Evolutionary conservation across 23 tunicate species (phyloP).

Genomic region (Oikopleura dioica): DNA sequence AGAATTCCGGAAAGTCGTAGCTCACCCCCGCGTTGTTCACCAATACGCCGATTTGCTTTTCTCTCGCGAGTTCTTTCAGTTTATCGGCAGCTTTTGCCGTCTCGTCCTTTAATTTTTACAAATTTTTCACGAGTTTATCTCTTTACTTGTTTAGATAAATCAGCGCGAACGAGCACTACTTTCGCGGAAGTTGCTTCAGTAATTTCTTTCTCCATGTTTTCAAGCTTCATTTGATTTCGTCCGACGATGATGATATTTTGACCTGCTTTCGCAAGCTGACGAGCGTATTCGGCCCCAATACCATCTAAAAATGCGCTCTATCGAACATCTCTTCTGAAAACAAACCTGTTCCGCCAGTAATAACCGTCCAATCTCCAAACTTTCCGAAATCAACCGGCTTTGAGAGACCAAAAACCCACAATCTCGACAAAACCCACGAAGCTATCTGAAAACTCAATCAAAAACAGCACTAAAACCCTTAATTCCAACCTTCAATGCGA

Average conservation of each 20-base stretch:
- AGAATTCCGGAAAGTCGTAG: background rate
- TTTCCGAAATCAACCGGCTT: background rate
- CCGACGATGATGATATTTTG: conserved; percentile 10
- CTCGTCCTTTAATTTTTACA: background rate
- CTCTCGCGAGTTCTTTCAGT: background rate
- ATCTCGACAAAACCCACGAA: no score
- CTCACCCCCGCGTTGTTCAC: background rate
- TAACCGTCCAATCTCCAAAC: background rate
- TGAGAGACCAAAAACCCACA: no score
- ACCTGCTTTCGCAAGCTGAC: background rate
- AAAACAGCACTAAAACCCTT: no score
- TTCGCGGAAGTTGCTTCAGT: background rate
- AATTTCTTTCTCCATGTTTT: conserved; percentile 1
- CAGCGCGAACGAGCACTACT: background rate
- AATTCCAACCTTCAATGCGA: no score
- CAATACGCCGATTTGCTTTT: background rate
- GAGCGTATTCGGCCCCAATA: conserved; percentile 9
- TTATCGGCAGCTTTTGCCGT: background rate
- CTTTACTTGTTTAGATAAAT: background rate
- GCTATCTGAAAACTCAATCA: no score
- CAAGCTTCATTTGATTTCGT: background rate
- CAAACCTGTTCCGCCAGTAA: conserved; percentile 2
- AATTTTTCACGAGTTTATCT: background rate
- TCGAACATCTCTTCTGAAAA: background rate
- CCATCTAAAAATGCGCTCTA: conserved; percentile 10